phyloP scores from a whole-genome alignment of 2,797 vertebrate genomes.

The Sebastes matsubarae region DNA sequence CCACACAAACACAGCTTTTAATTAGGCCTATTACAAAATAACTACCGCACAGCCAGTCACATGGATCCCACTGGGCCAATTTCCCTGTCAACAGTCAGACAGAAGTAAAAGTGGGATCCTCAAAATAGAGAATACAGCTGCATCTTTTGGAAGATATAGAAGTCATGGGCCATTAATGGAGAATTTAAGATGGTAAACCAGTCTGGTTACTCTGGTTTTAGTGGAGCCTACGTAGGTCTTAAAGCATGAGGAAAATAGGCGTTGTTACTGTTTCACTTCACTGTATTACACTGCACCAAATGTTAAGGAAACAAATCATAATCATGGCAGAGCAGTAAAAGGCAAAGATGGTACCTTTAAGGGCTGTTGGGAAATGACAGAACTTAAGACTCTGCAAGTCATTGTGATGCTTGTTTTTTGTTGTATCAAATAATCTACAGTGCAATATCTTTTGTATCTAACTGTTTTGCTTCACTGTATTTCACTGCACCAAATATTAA shows the following conservation, averaged over 20 bases:
- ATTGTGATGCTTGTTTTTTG: not conserved
- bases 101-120: conserved; percentile 9
- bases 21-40: conserved; percentile 56
- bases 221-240: not conserved
- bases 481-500: conserved; percentile 23
- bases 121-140: conserved; percentile 11
- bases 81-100: conserved; percentile 27
- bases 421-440: not conserved
- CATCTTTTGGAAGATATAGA: conserved; percentile 35
- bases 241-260: not conserved
- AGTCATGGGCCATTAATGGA: conserved; percentile 28
- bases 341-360: not conserved
- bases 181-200: conserved; percentile 19
- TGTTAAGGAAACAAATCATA: not conserved
- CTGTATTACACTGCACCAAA: conserved; percentile 26
- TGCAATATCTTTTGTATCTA: not conserved
- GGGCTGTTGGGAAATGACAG: not conserved
- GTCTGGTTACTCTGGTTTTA: not conserved
- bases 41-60: conserved; percentile 64
- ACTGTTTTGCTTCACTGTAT: not conserved
- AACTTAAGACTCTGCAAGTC: not conserved
- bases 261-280: conserved; percentile 1
- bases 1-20: conserved; percentile 45
- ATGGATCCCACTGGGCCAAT: conserved; percentile 46
- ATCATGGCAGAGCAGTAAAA: not conserved